Base-by-base conservation (phyloP, 2,113 vertebrate genomes). In the Thermophis baileyi region DNA sequence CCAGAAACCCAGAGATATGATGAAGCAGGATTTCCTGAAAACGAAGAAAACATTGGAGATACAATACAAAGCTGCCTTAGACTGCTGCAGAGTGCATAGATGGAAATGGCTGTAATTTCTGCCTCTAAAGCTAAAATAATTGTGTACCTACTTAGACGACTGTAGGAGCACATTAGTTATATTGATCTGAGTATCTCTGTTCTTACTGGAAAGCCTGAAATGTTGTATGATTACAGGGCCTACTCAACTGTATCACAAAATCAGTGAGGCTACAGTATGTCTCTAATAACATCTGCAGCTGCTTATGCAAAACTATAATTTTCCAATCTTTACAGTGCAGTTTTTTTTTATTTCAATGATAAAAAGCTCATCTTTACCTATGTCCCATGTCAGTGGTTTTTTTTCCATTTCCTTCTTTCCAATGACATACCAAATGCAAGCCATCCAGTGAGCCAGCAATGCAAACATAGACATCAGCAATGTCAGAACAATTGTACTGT, bases 381-480 rank as follows among this genome's bases (percentile, higher is more conserved):
- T 99, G 95, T 99, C 99, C 99, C 99, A 99, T 87, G 98, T 98
- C 47, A 98, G 97, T 27, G 98, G 97, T 93, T 98, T 99, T 97
- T 98, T 98, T 95, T 99, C 99, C 97, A 99, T 99, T 97, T 99
- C 99, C 98, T 98, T 99, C 96, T 98, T 99, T 95, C 99, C 99
- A 81, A 99, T 99, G 96, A 99, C 98, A 91, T 99, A 99, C 99
- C 99, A 99, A 98, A 99, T 99, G 96, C 99, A 99, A 46, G 99
- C 99, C 99, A 99, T 99, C 99, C 99, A 99, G 97, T 99, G 99
- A 50, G 99, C 99, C 90, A 99, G 98, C 95, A 99, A 98, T 24
- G 99, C 99, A 93, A 99, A 99, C 99, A 99, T 99, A 95, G 99
- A 99, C 99, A 99, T 99, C 90, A 99, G 98, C 90, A 99, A 98